Base-by-base conservation (phyloP, 2,797 vertebrate species). In the Pipistrellus kuhlii region DNA sequence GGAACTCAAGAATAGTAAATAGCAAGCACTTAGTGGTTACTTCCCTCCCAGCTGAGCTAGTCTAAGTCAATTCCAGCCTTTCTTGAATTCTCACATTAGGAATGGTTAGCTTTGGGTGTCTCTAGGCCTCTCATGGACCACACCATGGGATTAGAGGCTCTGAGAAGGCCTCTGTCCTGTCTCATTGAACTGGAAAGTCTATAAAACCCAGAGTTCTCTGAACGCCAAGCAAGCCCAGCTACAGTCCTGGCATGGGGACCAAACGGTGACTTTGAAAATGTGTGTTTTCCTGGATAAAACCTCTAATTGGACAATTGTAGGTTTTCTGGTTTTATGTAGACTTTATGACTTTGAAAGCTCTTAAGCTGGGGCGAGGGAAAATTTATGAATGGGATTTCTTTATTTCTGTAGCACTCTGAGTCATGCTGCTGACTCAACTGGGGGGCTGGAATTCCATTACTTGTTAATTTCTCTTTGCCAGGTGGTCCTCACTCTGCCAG, bases 281-380 rank as follows among this genome's bases (percentile, higher is more conserved):
- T 21, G 27, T 6, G 0, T 96, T 96, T 96, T 90, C 85, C 78
- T 94, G 91, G 69, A 48, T 90, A 91, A 88, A 95, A 86, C 77
- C 95, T 95, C 96, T 96, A 94, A 96, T 85, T 94, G 95, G 85
- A 94, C 66, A 88, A 92, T 94, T 93, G 38, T 35, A 94, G 86
- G 85, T 87, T 72, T 96, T 78, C 85, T 85, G 91, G 75, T 72
- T 44, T 76, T 91, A 75, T 73, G 57, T 51, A 80, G 71, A 89
- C 93, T 82, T 78, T 87, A 91, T 94, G 59, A 88, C 88, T 96
- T 96, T 6, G 78, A 72, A 95, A 94, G 46, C 62, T 80, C 30
- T 51, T 86, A 66, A 69, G 75, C 55, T 94, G n/a, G 64, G 85
- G 88, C 5, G 1, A 87, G 32, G 38, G 62, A 69, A 84, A 71